Base-by-base conservation (phyloP, 2,113 vertebrate species). In the Harpagus bidentatus region DNA sequence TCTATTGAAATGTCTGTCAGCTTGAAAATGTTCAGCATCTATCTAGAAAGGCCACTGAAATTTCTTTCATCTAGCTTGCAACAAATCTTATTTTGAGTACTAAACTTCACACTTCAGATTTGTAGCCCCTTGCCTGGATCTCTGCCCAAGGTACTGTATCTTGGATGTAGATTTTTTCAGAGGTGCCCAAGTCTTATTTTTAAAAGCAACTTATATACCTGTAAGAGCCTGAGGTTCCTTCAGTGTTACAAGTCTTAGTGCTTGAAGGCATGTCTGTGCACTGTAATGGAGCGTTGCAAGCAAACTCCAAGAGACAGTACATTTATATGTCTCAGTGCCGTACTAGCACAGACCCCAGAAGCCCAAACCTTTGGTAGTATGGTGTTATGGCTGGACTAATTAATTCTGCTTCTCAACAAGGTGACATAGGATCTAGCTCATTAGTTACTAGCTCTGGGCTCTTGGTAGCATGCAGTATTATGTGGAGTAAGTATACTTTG, bases 381-480 rank as follows among this genome's bases (percentile, higher is more conserved):
- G 29, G 19, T 58, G 29, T 82, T 79, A 36, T 11, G 38, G 78
- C 52, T 91, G 29, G 25, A 32, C 66, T 94, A 76, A 93, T 93
- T 94, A 95, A 89, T 89, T 86, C 78, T 72, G 19, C 52, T 82
- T 79, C 78, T 91, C 87, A 93, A 77, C 66, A 91, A 91, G 90
- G 81, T 93, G 65, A 90, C 10, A 31, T 38, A 76, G 31, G 40
- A 85, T 72, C 56, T 87, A 72, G 56, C 70, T 94, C 70, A 82
- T 90, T 95, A 90, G 66, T 85, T 93, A 61, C 62, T 96, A 95
- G 80, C 90, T 94, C 70, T 96, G 77, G 88, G 79, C 80, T 86
- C 55, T 89, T 67, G 25, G 59, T 86, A 86, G 80, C 40, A 59
- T 1, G 1, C n/a, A 47, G 38, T 42, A 32, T 74, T 84, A 50